A percentile compares a stretch with the other conserved stretches of the same genome.
Conservation (phyloP, 1,140 invertebrate species). For the Drosophila tani region DNA sequence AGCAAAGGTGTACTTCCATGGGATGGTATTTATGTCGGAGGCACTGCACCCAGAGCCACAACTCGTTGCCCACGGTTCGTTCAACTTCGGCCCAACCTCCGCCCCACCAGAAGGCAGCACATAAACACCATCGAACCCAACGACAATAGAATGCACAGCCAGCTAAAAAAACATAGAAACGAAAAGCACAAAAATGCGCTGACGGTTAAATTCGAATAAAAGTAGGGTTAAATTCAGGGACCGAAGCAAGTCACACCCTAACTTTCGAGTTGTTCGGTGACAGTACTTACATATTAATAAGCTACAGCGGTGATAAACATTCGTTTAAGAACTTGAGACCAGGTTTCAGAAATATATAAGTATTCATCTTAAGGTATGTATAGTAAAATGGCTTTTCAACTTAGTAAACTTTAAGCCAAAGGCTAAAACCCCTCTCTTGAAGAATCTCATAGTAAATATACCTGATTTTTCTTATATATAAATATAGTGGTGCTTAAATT, state of each 20-base stretch:
- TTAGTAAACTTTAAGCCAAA: too few relatives aligned
- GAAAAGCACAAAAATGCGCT: conserved; percentile 19
- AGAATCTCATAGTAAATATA: too few relatives aligned
- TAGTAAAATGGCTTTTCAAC: too few relatives aligned
- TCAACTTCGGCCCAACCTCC: conserved; percentile 42
- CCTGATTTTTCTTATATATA: too few relatives aligned
- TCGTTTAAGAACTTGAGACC: too few relatives aligned
- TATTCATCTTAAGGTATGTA: neutral
- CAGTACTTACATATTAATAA: neutral
- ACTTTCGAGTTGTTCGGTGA: neutral
- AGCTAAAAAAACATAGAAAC: conserved; percentile 23
- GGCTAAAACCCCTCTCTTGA: too few relatives aligned
- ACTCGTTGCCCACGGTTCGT: conserved; percentile 41
- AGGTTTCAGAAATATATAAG: neutral
- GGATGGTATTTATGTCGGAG: conserved; percentile 11
- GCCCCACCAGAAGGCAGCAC: conserved; percentile 12
- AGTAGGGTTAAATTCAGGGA: neutral
- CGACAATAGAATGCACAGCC: conserved; percentile 47
- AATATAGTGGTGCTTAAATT: too few relatives aligned
- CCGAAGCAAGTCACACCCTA: conserved; percentile 27
- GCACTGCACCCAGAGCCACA: conserved; percentile 37
- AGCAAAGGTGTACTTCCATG: conserved; percentile 5
- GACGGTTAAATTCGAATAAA: conserved; percentile 44
- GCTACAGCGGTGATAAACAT: neutral
- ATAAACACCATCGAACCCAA: conserved; percentile 51